Evolutionary conservation across 1,140 invertebrate species (phyloP), one percentile per base, ranked within the genome.

Genomic region (Cyphomyrmex costatus): DNA sequence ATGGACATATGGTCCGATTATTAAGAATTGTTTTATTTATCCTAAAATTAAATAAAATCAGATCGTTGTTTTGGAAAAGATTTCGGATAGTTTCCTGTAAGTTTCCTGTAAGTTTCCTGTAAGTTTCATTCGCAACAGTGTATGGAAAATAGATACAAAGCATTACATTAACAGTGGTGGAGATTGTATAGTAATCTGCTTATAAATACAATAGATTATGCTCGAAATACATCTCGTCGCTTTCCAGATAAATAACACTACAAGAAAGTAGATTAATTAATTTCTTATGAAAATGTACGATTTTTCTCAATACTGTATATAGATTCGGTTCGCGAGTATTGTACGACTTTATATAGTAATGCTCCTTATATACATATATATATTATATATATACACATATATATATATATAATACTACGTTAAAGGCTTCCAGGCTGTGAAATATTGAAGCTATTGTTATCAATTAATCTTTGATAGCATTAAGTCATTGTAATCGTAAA

Each of bases 371-470:
- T 49, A 61, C 27, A 60, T 76, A 61, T n/a, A 77, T 61, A 78
- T 30, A 63, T 46, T 6, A 78, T 27, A 66, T 19, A 66, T 24
- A 79, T 42, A 42, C 36, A 42, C n/a, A n/a, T n/a, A n/a, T n/a
- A n/a, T 56, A 63, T 49, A 65, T 27, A 63, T 85, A 85, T 51
- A 65, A 85, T 80, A 86, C 74, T 85, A 85, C 19, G 60, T 88
- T 90, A 86, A 88, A 90, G 61, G 87, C 84, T 91, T 90, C 74
- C 84, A 91, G 90, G 90, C 90, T 91, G 90, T 90, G 89, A 90
- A 80, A 90, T 90, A 88, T 90, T 66, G 36, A 88, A 90, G 77
- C 87, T 86, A 88, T 78, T 89, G 60, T 86, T 91, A 85, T 86
- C 79, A 85, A 49, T 84, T 87, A 82, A 71, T 56, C 51, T 86